Percentiles rank a stretch among this genome's conserved stretches.
Evolutionary conservation across 1,140 invertebrate genomes (phyloP).

Genomic region (Calosoma granatense): DNA sequence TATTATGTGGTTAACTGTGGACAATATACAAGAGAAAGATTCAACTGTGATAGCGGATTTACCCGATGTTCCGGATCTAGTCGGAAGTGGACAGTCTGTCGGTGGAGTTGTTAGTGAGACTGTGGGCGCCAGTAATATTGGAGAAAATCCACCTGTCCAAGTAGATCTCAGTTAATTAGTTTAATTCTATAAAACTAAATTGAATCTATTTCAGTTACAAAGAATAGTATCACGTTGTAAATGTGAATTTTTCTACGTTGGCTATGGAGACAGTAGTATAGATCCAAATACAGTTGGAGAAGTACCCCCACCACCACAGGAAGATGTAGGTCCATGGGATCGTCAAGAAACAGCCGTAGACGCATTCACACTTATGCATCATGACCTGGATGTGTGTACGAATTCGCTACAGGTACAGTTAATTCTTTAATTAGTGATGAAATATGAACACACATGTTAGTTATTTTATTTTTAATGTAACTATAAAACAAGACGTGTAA

Average conservation of each 20-base stretch:
- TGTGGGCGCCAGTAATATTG: slow-evolving; percentile 67
- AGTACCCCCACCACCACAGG: slow-evolving; percentile 54
- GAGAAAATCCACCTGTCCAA: slow-evolving; percentile 37
- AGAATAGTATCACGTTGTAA: slow-evolving; percentile 93
- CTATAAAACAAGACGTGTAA: neutral
- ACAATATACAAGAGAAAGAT: slow-evolving; percentile 84
- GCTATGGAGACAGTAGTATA: slow-evolving; percentile 74
- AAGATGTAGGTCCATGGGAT: slow-evolving; percentile 63
- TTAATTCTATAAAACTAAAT: neutral
- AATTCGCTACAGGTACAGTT: slow-evolving; percentile 72
- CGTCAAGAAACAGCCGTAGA: slow-evolving; percentile 81
- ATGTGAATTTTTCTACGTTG: slow-evolving; percentile 96
- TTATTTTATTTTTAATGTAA: neutral
- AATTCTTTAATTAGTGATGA: neutral
- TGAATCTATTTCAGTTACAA: slow-evolving; percentile 60
- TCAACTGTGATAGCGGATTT: slow-evolving; percentile 62
- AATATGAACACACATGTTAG: neutral
- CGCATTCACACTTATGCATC: slow-evolving; percentile 96
- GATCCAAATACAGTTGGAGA: slow-evolving; percentile 55
- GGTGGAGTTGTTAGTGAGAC: slow-evolving; percentile 89
- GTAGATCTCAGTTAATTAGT: slow-evolving; percentile 24
- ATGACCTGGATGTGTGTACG: slow-evolving; percentile 94
- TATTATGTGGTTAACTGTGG: slow-evolving; percentile 91
- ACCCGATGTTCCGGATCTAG: slow-evolving; percentile 78
- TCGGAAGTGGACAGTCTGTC: slow-evolving; percentile 91